phyloP scores from a whole-genome alignment of 2,888 invertebrate species.

The Acheta domesticus region DNA sequence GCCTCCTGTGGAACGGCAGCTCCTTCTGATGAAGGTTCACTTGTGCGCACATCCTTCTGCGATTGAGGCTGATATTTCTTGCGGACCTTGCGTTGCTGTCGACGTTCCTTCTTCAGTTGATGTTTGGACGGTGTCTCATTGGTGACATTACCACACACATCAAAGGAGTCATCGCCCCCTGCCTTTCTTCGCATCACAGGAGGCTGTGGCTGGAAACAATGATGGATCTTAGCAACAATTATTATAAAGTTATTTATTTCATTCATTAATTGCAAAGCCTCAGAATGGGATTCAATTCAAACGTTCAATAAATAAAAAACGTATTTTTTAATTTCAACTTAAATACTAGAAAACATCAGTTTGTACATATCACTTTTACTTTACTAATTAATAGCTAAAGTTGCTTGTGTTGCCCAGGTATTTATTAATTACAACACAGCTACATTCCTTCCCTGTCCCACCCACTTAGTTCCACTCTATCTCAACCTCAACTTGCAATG shows the following conservation, averaged over 20 bases:
- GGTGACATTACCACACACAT: constrained; percentile 41
- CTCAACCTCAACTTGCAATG: no score
- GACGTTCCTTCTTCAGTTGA: constrained; percentile 63
- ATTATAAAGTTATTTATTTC: not conserved
- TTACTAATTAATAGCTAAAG: no score
- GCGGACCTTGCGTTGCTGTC: constrained; percentile 56
- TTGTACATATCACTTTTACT: no score
- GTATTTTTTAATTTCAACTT: not conserved
- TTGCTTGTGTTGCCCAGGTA: no score
- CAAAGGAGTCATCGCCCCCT: constrained; percentile 41
- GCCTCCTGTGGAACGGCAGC: not conserved
- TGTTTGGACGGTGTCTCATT: constrained; percentile 60
- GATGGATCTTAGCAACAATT: not conserved
- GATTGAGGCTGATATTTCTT: constrained; percentile 42
- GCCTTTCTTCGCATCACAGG: constrained; percentile 51
- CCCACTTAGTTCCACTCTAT: no score
- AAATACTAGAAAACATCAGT: not conserved
- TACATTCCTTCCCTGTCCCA: no score
- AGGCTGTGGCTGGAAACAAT: constrained; percentile 55
- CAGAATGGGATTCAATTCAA: not conserved
- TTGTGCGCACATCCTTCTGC: not conserved
- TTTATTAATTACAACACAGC: no score
- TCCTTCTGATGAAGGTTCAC: not conserved
- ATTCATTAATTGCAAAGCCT: not conserved
- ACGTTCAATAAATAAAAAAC: not conserved